Base-by-base conservation (phyloP, 2,888 invertebrate species). In the Trachelus tabidus region DNA sequence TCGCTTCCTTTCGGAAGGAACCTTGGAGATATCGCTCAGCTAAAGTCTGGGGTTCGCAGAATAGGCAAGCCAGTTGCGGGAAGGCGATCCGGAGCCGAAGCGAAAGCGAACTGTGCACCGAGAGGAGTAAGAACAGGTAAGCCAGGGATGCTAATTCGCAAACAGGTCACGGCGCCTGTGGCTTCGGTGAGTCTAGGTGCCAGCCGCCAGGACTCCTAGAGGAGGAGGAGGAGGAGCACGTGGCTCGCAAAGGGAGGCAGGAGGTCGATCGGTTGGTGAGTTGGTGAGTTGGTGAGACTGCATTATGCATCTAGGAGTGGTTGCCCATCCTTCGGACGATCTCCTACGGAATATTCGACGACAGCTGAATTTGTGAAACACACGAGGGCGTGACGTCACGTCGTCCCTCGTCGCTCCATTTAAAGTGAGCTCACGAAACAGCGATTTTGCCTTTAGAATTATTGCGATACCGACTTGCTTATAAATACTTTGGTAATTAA, bases 261-360 rank as follows among this genome's bases (percentile, higher is more conserved):
- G 40, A 15, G 40, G 40, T 6, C 15, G 40, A 40, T 40, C 40
- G 40, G 40, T 15, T 12, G 40, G 37, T 12, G 37, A 37, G 40
- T 15, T 12, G 40, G 37, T 12, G 37, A 37, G 37, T 34, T 1
- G 34, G 35, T 3, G 87, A 83, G 85, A 87, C 85, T 90, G 87
- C 89, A 90, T 90, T 89, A 90, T 90, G 89, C 89, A 90, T 89
- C 86, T 84, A 81, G 83, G 85, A 87, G 84, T 84, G 83, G 83
- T 83, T 82, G 84, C 79, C 79, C 80, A 77, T 40, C 75, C 73
- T 76, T 78, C 84, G 73, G 83, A 84, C 79, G 78, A 40, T 40
- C 40, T 40, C 40, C 40, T 40, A 15, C 40, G n/a, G 71, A 71
- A 71, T n/a, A 71, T 71, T 71, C 30, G 71, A 71, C n/a, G 71